phyloP scores from a whole-genome alignment of 2,888 invertebrate species.

The Eupeodes latifasciatus region DNA sequence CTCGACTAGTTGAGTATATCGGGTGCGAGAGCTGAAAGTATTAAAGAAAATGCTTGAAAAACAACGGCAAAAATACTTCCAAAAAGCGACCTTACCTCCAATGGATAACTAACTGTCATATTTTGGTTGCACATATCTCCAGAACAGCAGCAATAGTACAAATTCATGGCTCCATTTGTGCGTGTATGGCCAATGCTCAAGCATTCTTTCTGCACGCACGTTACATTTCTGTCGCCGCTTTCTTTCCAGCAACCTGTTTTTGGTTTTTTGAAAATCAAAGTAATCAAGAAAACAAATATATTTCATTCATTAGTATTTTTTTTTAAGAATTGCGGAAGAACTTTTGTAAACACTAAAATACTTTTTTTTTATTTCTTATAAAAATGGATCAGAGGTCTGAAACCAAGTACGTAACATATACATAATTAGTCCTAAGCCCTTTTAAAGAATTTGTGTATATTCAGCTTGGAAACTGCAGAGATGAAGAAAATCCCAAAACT shows the following conservation, averaged over 20 bases:
- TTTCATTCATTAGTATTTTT: neutral
- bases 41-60: neutral
- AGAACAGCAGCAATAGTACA: constrained; percentile 93
- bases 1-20: neutral
- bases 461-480: neutral
- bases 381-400: neutral
- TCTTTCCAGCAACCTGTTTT: constrained; percentile 86
- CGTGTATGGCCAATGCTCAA: constrained; percentile 85
- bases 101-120: constrained; percentile 77
- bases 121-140: constrained; percentile 90
- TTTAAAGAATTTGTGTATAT: neutral
- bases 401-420: neutral
- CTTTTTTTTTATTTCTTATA: neutral
- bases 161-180: constrained; percentile 82
- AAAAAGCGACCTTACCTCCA: constrained; percentile 53
- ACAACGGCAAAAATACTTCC: neutral
- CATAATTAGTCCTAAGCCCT: neutral
- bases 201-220: constrained; percentile 86
- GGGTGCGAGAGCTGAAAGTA: constrained; percentile 9
- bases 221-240: constrained; percentile 85
- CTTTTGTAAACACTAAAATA: neutral
- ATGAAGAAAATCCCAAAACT: neutral
- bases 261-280: neutral
- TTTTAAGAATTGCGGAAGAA: neutral
- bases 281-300: neutral